Evolutionary conservation across 2,797 vertebrate species (phyloP).

Genomic region (Buphagus erythrorhynchus): DNA sequence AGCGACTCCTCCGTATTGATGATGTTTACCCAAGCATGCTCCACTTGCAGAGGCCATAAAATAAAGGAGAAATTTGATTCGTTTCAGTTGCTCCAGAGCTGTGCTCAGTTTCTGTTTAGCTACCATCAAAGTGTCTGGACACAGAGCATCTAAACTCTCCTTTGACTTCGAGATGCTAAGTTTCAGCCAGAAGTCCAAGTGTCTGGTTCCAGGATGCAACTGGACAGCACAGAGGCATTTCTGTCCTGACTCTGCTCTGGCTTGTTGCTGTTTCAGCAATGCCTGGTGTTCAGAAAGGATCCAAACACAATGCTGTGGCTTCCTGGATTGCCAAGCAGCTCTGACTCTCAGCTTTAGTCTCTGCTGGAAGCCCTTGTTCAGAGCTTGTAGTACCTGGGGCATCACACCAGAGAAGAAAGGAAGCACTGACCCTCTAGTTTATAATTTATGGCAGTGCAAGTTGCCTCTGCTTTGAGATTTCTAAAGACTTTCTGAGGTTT

Average conservation of each 20-base stretch:
- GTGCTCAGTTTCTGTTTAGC: neutral
- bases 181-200: neutral
- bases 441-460: neutral
- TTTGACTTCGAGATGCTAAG: neutral
- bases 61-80: constrained; percentile 50
- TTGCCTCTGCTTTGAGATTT: neutral
- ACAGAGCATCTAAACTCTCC: neutral
- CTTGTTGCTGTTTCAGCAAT: neutral
- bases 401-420: neutral
- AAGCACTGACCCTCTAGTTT: neutral
- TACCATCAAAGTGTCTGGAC: neutral
- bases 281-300: neutral
- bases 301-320: neutral
- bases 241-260: neutral
- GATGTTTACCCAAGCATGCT: neutral
- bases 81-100: neutral
- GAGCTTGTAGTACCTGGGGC: neutral
- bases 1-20: neutral
- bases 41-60: neutral
- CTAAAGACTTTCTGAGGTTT: neutral
- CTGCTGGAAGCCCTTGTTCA: neutral
- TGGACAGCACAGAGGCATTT: neutral
- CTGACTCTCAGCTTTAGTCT: neutral
- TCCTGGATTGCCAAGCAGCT: neutral
- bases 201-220: neutral